Evolutionary conservation across 2,113 vertebrate genomes (phyloP).

Genomic region (Nothoprocta perdicaria): DNA sequence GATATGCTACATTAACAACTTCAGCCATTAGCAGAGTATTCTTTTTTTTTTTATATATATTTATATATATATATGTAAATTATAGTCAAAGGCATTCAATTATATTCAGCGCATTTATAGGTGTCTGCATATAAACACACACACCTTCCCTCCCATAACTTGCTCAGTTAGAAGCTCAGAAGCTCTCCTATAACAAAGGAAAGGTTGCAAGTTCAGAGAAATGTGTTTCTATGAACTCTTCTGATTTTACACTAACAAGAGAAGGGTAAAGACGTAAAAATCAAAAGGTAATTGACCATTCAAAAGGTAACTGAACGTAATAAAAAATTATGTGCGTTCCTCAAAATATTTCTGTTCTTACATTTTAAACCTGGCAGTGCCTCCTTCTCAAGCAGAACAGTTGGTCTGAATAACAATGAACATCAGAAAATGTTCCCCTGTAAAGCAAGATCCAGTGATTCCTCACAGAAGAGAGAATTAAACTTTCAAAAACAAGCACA

Average conservation of each 20-base stretch:
- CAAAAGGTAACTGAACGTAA: too few species aligned
- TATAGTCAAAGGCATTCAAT: background rate
- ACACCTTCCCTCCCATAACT: background rate
- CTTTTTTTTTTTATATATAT: background rate
- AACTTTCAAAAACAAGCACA: background rate
- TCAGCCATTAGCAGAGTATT: background rate
- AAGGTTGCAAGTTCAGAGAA: background rate
- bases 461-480: background rate
- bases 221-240: background rate
- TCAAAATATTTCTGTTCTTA: background rate
- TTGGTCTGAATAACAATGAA: background rate
- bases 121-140: background rate
- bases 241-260: too few species aligned
- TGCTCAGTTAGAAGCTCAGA: background rate
- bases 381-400: background rate
- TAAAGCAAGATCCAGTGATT: background rate
- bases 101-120: background rate
- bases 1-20: background rate
- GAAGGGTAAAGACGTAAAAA: background rate
- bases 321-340: background rate
- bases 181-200: background rate
- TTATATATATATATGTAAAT: background rate
- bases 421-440: background rate
- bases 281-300: fast-evolving
- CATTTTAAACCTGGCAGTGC: background rate